phyloP scores from a whole-genome alignment of 1,140 invertebrate genomes.

The Contarinia nasturtii region DNA sequence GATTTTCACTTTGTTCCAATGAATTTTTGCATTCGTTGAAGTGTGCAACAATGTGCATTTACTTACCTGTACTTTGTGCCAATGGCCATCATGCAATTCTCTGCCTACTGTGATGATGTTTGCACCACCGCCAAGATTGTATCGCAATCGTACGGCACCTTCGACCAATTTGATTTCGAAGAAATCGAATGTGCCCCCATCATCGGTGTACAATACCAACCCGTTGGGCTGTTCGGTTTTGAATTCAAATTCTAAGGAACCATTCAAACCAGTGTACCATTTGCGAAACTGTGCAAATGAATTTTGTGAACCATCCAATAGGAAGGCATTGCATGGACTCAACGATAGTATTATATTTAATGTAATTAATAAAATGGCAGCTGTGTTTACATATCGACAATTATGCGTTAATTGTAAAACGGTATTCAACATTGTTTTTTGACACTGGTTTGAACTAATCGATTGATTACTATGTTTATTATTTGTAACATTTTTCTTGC shows the following conservation, averaged over 20 bases:
- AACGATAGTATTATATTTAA: background rate
- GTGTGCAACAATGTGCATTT: no score
- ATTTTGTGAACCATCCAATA: constrained; percentile 63
- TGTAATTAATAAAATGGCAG: background rate
- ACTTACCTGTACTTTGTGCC: constrained; percentile 67
- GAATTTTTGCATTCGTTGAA: no score
- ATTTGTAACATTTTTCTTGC: no score
- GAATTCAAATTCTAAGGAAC: constrained; percentile 80
- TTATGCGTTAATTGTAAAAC: no score
- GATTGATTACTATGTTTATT: no score
- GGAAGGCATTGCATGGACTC: constrained; percentile 29
- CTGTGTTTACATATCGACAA: background rate
- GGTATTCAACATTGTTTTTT: no score
- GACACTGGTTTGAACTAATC: no score
- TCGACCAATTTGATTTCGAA: constrained; percentile 88
- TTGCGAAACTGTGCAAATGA: constrained; percentile 79
- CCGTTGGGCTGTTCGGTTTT: constrained; percentile 80
- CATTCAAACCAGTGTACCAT: constrained; percentile 73
- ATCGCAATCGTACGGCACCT: constrained; percentile 66
- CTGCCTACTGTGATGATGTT: constrained; percentile 72
- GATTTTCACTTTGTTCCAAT: no score
- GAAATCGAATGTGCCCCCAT: constrained; percentile 85
- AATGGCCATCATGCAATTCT: constrained; percentile 71
- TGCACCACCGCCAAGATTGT: constrained; percentile 70
- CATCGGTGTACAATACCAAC: constrained; percentile 78